Conservation (phyloP, 37 sponge, comb jelly and placozoan species). For the Haliclona indistincta region DNA sequence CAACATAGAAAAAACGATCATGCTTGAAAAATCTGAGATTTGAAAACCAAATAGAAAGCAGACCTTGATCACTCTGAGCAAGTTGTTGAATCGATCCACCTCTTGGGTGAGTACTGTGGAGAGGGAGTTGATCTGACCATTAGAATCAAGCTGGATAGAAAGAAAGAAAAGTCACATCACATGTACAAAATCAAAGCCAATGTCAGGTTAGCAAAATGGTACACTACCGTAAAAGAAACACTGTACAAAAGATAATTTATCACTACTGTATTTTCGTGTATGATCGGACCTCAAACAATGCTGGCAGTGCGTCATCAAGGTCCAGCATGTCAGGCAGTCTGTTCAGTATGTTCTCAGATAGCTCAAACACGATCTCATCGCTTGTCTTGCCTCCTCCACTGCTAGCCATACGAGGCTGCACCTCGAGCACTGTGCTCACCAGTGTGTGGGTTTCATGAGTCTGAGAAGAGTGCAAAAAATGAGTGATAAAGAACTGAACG, state of each 20-base stretch:
- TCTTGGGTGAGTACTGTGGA: conserved; percentile 95
- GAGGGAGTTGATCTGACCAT: conserved; percentile 93
- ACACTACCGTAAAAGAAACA: background rate
- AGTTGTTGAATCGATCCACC: conserved; percentile 91
- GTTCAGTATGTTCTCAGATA: conserved; percentile 88
- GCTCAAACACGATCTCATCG: conserved; percentile 96
- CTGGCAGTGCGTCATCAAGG: conserved; percentile 77
- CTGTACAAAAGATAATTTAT: background rate
- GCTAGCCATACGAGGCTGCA: conserved; percentile 90
- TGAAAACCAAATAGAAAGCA: background rate
- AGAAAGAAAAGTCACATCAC: background rate
- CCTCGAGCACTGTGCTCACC: conserved; percentile 88
- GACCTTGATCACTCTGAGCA: conserved; percentile 89
- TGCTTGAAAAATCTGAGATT: background rate
- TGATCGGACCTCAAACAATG: conserved; percentile 74
- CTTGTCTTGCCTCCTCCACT: conserved; percentile 94
- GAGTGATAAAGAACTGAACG: background rate
- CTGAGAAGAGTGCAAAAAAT: conserved; percentile 28
- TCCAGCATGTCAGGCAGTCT: conserved; percentile 92
- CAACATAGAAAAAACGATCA: background rate
- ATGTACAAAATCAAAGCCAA: background rate
- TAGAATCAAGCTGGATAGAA: conserved; percentile 59
- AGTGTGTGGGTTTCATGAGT: conserved; percentile 85
- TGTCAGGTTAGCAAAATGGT: background rate
- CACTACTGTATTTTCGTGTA: background rate